Evolutionary conservation across 1,140 invertebrate genomes (phyloP).

Genomic region (Euwallacea similis): DNA sequence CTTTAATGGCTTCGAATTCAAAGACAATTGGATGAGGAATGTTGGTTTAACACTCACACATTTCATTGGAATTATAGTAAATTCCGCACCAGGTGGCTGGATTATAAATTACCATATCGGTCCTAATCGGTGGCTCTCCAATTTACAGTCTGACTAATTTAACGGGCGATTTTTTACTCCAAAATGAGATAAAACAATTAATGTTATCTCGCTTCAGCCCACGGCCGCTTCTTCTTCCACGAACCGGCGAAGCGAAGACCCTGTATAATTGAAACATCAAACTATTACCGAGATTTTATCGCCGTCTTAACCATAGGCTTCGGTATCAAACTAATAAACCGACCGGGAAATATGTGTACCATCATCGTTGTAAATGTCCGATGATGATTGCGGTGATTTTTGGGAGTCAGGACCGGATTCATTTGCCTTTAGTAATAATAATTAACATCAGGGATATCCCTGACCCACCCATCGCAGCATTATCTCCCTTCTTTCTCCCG

Average conservation of each 20-base stretch:
- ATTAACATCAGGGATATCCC: too few relatives aligned
- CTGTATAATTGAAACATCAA: conserved; percentile 28
- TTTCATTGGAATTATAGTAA: background rate
- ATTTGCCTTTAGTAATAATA: too few relatives aligned
- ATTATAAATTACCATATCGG: conserved; percentile 14
- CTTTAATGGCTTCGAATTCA: too few relatives aligned
- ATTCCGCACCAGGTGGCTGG: conserved; percentile 16
- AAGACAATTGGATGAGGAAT: too few relatives aligned
- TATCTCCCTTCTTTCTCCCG: too few relatives aligned
- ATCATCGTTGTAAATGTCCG: background rate
- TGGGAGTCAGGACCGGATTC: too few relatives aligned
- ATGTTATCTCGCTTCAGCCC: conserved; percentile 15
- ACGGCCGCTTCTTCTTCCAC: conserved; percentile 1
- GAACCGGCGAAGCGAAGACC: conserved; percentile 6
- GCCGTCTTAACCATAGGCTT: conserved; percentile 26
- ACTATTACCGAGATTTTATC: conserved; percentile 31
- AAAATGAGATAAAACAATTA: conserved; percentile 28
- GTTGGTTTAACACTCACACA: too few relatives aligned
- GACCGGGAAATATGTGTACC: conserved; percentile 4
- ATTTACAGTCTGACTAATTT: conserved; percentile 24
- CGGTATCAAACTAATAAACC: conserved; percentile 20
- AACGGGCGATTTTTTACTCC: conserved; percentile 22
- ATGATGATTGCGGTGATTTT: too few relatives aligned
- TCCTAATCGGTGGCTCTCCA: conserved; percentile 15
- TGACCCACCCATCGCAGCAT: too few relatives aligned